phyloP scores from a whole-genome alignment of 2,888 invertebrate genomes.

The Metallyticus violacea region DNA sequence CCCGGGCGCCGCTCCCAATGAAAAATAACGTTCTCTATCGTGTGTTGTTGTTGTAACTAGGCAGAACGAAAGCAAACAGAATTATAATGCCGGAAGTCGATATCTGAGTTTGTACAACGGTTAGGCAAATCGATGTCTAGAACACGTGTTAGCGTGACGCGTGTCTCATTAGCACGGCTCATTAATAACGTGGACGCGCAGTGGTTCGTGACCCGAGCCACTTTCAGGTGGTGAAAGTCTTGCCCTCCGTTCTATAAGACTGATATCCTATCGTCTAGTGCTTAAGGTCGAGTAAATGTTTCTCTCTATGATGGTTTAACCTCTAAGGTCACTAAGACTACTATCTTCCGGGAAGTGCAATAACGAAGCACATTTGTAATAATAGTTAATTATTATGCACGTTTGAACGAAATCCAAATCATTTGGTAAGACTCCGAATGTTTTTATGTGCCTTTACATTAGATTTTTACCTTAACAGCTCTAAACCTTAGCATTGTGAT shows the following conservation, averaged over 20 bases:
- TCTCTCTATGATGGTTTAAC: too few species aligned
- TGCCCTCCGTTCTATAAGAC: too few species aligned
- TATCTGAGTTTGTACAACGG: neutral
- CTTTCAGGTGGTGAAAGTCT: neutral
- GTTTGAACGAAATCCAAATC: too few species aligned
- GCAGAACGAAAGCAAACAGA: neutral
- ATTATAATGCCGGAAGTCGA: neutral
- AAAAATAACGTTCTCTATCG: neutral
- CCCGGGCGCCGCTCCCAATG: neutral
- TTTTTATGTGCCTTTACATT: too few species aligned
- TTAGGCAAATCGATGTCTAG: neutral
- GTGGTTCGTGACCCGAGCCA: neutral
- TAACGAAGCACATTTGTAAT: too few species aligned
- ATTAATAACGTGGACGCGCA: neutral
- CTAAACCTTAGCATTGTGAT: too few species aligned
- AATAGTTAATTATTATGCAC: too few species aligned
- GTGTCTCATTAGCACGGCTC: neutral
- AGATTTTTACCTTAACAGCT: too few species aligned
- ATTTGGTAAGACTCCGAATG: too few species aligned
- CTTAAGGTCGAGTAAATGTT: neutral
- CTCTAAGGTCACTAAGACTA: too few species aligned
- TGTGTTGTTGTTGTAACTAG: neutral
- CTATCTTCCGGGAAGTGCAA: too few species aligned
- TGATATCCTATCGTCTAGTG: neutral
- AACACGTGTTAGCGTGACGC: neutral